Conservation (phyloP, 1,140 invertebrate genomes). For the Monochamus saltuarius region DNA sequence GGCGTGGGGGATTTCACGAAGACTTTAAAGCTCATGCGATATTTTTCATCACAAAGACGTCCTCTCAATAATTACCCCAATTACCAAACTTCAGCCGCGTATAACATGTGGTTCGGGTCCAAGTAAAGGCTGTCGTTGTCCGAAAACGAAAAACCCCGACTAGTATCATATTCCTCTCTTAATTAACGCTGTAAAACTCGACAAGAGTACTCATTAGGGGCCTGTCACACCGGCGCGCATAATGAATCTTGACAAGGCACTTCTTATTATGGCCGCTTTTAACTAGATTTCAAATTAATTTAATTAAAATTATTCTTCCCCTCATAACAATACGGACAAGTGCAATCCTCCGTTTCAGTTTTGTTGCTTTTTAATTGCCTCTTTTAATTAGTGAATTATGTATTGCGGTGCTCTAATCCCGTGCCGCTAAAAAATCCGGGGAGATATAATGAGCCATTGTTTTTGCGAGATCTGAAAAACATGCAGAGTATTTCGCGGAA, state of each 20-base stretch:
- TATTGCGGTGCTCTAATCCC: slow-evolving; percentile 14
- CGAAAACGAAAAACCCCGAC: slow-evolving; percentile 36
- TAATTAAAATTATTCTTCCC: slow-evolving; percentile 46
- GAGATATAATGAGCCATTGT: too few species aligned
- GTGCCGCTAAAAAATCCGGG: too few species aligned
- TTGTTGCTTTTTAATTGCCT: slow-evolving; percentile 26
- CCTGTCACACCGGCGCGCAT: slow-evolving; percentile 49
- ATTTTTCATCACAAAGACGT: too few species aligned
- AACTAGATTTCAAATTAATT: slow-evolving; percentile 50
- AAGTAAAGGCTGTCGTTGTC: slow-evolving; percentile 42
- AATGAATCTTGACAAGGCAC: slow-evolving; percentile 51
- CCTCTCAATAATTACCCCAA: too few species aligned
- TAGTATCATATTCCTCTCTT: slow-evolving; percentile 49
- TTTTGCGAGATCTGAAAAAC: too few species aligned
- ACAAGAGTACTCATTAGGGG: slow-evolving; percentile 50
- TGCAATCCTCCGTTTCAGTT: slow-evolving; percentile 19
- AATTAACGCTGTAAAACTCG: slow-evolving; percentile 49
- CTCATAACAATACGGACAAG: slow-evolving; percentile 22
- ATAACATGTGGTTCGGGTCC: slow-evolving; percentile 22
- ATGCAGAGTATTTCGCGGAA: too few species aligned
- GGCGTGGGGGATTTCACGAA: too few species aligned
- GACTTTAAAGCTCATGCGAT: too few species aligned
- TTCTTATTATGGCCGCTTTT: slow-evolving; percentile 49
- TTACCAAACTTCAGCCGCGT: too few species aligned
- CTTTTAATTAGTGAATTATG: slow-evolving; percentile 26